Conservation (phyloP, 1,140 invertebrate genomes). For the Ceratoteleas bidentatus region DNA sequence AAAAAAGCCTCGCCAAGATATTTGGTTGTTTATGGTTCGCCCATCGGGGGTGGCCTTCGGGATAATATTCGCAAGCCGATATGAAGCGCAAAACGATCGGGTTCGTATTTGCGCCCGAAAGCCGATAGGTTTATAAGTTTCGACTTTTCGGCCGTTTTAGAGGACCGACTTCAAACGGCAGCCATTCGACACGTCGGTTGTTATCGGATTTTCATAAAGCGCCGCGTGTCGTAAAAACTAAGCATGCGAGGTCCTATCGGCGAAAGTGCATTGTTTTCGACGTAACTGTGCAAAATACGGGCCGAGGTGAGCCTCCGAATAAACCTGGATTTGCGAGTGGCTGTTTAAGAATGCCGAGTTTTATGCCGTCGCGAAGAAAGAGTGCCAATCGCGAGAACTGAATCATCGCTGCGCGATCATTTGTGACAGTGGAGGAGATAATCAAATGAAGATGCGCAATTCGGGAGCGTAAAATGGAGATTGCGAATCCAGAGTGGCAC, state of each 20-base stretch:
- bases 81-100: slow-evolving; percentile 39
- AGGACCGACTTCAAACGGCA: slow-evolving; percentile 31
- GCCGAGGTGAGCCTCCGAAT: too few relatives aligned
- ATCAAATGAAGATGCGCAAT: too few relatives aligned
- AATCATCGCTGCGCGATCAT: too few relatives aligned
- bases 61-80: slow-evolving; percentile 44
- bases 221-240: slow-evolving; percentile 47
- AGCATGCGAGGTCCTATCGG: too few relatives aligned
- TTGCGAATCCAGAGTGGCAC: too few relatives aligned
- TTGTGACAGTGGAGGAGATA: too few relatives aligned
- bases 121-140: slow-evolving; percentile 53
- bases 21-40: slow-evolving; percentile 28
- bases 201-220: slow-evolving; percentile 65
- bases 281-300: too few relatives aligned
- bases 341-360: too few relatives aligned
- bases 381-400: too few relatives aligned
- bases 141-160: slow-evolving; percentile 33
- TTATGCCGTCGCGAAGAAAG: neutral
- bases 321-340: too few relatives aligned
- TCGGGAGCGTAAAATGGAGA: too few relatives aligned
- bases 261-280: too few relatives aligned
- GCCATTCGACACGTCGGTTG: slow-evolving; percentile 45
- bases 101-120: slow-evolving; percentile 37
- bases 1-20: slow-evolving; percentile 36
- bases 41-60: slow-evolving; percentile 13